Evolutionary conservation across 53 echinoderm and acorn worm species (phyloP).

Genomic region (Antedon mediterranea): DNA sequence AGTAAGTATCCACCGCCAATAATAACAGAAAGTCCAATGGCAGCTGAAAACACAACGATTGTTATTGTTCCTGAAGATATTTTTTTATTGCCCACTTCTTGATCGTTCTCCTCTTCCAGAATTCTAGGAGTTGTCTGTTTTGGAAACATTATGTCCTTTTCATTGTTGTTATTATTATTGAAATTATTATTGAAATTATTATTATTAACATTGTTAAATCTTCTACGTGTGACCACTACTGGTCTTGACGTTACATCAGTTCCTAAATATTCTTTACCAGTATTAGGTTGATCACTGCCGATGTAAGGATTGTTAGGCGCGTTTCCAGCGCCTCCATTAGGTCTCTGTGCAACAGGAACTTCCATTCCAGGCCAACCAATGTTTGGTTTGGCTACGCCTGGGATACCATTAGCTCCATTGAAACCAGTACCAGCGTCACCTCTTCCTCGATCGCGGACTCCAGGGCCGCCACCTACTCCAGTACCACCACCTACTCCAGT

Average conservation of each 20-base stretch:
- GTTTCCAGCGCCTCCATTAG: neutral
- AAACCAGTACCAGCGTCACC: slow-evolving; percentile 3
- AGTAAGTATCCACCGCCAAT: neutral
- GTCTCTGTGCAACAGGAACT: neutral
- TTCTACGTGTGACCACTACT: no score
- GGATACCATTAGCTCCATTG: neutral
- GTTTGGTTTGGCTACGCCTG: neutral
- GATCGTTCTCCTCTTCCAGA: neutral
- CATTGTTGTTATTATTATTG: neutral
- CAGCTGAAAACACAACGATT: neutral
- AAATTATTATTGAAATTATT: no score
- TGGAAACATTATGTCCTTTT: neutral
- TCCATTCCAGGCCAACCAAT: neutral
- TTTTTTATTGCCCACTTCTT: neutral
- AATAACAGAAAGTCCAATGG: neutral
- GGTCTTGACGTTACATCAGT: no score
- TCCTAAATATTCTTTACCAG: no score
- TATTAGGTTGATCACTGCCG: no score
- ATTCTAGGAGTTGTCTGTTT: neutral
- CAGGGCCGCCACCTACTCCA: slow-evolving; percentile 6
- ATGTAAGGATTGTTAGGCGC: no score
- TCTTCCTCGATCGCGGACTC: slow-evolving; percentile 3
- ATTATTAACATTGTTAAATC: no score
- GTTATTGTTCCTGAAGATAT: neutral
- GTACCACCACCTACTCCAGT: neutral